phyloP scores from a whole-genome alignment of 2,113 vertebrate genomes.

The Setophaga kirtlandii region DNA sequence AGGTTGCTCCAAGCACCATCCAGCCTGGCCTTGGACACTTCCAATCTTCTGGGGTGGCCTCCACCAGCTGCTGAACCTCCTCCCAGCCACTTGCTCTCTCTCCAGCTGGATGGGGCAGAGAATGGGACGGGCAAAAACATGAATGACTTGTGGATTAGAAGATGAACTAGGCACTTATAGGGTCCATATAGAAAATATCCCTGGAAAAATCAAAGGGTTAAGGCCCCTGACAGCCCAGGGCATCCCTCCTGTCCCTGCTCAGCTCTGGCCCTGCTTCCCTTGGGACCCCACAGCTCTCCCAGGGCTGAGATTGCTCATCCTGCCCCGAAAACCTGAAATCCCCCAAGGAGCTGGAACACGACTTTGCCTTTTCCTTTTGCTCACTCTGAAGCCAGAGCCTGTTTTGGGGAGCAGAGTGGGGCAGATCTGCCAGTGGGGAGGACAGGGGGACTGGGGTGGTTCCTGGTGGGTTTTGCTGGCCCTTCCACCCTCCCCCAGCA shows the following conservation, averaged over 20 bases:
- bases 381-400: neutral
- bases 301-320: neutral
- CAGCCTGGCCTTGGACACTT: neutral
- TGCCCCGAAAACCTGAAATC: neutral
- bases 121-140: neutral
- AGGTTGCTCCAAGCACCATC: neutral
- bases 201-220: neutral
- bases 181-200: neutral
- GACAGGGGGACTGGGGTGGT: accelerated
- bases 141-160: neutral
- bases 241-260: neutral
- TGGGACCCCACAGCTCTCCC: neutral
- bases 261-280: accelerated
- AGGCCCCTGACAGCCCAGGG: accelerated
- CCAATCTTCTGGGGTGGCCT: neutral
- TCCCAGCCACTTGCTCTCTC: neutral
- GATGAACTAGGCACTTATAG: neutral
- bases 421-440: neutral
- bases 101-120: neutral
- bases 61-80: neutral
- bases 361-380: neutral
- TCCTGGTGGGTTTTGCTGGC: neutral
- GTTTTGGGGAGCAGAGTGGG: neutral
- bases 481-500: neutral
- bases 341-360: neutral